These are phyloP conservation scores for Lasioglossum villosulum DNA, from an alignment of 2,888 invertebrate genomes.

Conservation along the genomic window DNA sequence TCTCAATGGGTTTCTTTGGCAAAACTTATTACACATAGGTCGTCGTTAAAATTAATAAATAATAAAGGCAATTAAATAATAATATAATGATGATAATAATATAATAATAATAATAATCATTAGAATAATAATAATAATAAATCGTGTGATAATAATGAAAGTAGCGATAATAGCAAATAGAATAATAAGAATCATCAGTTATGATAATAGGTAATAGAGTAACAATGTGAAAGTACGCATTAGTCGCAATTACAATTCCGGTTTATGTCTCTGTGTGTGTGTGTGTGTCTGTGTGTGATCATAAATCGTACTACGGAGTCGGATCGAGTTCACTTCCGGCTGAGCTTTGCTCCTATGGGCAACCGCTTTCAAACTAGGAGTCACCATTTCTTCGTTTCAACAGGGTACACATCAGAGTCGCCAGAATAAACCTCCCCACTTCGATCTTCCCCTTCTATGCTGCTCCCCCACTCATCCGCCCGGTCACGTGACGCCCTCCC, in stretches of 20 bases:
- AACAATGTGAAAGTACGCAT: constrained; percentile 75
- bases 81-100: constrained; percentile 74
- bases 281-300: neutral
- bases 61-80: constrained; percentile 82
- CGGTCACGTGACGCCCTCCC: too few species aligned
- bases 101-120: constrained; percentile 70
- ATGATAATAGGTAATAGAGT: constrained; percentile 73
- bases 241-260: constrained; percentile 62
- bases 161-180: constrained; percentile 74
- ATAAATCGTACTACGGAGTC: constrained; percentile 53
- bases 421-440: too few species aligned
- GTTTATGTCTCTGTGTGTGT: neutral
- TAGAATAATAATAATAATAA: constrained; percentile 65
- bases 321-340: constrained; percentile 37
- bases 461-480: too few species aligned
- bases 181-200: constrained; percentile 67
- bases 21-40: constrained; percentile 85
- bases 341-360: constrained; percentile 11
- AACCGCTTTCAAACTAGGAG: neutral
- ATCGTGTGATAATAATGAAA: constrained; percentile 72
- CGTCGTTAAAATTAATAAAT: constrained; percentile 83
- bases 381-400: neutral
- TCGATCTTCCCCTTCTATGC: too few species aligned
- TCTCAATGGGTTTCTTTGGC: constrained; percentile 82
- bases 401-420: neutral